Evolutionary conservation across 1,140 invertebrate species (phyloP), one percentile per base, ranked within the genome.

Genomic region (Hermatobates lingyangjiaoensis): DNA sequence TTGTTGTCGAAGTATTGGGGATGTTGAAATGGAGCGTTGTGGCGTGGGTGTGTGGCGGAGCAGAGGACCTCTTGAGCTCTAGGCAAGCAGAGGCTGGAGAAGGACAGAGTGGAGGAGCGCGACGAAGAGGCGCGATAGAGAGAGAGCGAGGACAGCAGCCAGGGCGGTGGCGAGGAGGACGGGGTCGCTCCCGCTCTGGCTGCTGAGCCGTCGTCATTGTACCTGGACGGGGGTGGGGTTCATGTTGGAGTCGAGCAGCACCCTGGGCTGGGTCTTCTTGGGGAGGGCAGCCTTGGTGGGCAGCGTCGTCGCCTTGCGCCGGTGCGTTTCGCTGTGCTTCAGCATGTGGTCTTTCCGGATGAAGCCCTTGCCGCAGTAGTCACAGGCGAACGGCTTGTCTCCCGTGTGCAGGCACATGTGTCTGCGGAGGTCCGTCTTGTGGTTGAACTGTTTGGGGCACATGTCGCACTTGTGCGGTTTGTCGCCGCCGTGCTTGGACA

Each of bases 341-440:
- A 87, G 75, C 83, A 94, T 86, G 65, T 95, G 91, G 65, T 95
- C 91, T 64, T 91, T 89, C 47, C 91, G 76, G 56, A 63, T 91
- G 66, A 93, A 93, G 23, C 86, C 83, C 67, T 93, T 94, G 42
- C 76, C 75, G 63, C 88, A 92, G 28, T 74, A 74, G 50, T 76
- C 71, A 68, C 88, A 93, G 44, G 74, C 69, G 64, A 81, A 89
- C 14, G 87, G 87, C 62, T 86, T 87, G 5, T 59, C 58, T 0
- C 72, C 71, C 1, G 70, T 68, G 65, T 93, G 88, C 40, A 88
- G 75, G 60, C 85, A 87, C 69, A 83, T 78, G 64, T 95, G 89
- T 39, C 89, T 72, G 20, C 87, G 75, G 56, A 93, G 69, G 64
- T 94, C 89, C 27, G 89, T 91, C 66, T 93, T 93, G 64, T 92